Percentiles rank a stretch among this genome's conserved stretches.
Conservation (phyloP, 2,113 vertebrate genomes). For the Catharus bicknelli region DNA sequence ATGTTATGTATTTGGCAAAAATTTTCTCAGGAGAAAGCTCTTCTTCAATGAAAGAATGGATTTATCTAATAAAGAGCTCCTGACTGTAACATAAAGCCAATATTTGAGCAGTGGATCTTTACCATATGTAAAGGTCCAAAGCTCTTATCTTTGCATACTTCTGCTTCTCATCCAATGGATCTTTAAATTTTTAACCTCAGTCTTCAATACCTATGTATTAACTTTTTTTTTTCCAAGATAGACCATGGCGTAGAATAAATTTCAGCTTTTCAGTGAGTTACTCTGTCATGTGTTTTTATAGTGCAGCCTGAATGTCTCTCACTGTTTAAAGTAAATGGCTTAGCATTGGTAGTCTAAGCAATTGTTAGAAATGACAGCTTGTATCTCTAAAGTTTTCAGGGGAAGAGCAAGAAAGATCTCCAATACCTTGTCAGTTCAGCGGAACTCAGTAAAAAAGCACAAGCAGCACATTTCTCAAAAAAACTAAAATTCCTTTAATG, state of each 20-base stretch:
- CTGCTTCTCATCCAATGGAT: not conserved
- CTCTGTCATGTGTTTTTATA: rapidly evolving
- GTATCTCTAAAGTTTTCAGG: not conserved
- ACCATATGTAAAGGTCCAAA: not conserved
- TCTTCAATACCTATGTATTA: not conserved
- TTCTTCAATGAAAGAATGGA: not conserved
- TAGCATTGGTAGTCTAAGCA: not conserved
- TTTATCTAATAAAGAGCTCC: not conserved
- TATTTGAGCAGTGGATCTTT: not conserved
- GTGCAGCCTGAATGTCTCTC: not conserved
- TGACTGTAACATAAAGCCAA: not conserved
- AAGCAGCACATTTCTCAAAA: not conserved
- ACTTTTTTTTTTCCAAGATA: not conserved
- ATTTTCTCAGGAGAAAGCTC: not conserved
- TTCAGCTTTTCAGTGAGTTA: not conserved
- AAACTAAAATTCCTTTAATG: not conserved
- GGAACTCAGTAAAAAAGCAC: not conserved
- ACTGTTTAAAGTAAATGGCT: not conserved
- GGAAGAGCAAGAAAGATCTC: not conserved
- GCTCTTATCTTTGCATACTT: not conserved
- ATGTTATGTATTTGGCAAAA: not conserved
- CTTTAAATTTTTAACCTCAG: not conserved
- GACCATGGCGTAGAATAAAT: not conserved
- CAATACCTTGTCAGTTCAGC: not conserved
- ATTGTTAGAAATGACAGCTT: not conserved